Evolutionary conservation across 2,888 invertebrate species (phyloP), one percentile per base, ranked within the genome.

Genomic region (Megaustenia siamemsis): DNA sequence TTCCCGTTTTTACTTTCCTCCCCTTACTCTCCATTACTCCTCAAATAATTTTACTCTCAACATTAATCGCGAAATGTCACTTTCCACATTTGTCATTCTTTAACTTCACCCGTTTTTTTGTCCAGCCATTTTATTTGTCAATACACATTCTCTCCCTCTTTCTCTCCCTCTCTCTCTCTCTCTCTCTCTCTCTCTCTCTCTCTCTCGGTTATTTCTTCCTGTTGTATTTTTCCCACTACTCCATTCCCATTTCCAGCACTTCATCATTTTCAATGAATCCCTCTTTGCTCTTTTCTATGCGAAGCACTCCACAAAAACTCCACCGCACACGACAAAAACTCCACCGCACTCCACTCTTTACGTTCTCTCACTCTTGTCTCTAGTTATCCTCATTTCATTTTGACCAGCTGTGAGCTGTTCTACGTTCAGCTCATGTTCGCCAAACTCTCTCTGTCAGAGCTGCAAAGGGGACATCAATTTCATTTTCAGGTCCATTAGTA

Each of bases 401-500:
- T 40, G n/a, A 43, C 71, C 71, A 71, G 71, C 43, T 71, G 43
- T n/a, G 43, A 43, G 12, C 45, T 5, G 43, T 43, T 24, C 40
- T 45, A 71, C 15, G n/a, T 71, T 43, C 15, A n/a, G 28, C 43
- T 71, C 43, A 10, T 1, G 40, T 43, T 71, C n/a, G n/a, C 71
- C 12, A 71, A 35, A 43, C n/a, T 8, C n/a, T 24, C 43, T 28
- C 71, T 71, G 71, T 40, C 71, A 43, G 28, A 10, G 43, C 43
- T 8, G 40, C 71, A n/a, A 43, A 71, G 12, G 43, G 71, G n/a
- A 43, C 21, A 43, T 28, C 71, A 71, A 71, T 71, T 71, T 8
- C 71, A 71, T 71, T 71, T 69, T 71, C 71, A 45, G 18, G 45
- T 10, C 43, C 71, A 71, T 71, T 71, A 71, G 71, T 71, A 43